Conservation (phyloP, 1,140 invertebrate species). For the Euura lappo region DNA sequence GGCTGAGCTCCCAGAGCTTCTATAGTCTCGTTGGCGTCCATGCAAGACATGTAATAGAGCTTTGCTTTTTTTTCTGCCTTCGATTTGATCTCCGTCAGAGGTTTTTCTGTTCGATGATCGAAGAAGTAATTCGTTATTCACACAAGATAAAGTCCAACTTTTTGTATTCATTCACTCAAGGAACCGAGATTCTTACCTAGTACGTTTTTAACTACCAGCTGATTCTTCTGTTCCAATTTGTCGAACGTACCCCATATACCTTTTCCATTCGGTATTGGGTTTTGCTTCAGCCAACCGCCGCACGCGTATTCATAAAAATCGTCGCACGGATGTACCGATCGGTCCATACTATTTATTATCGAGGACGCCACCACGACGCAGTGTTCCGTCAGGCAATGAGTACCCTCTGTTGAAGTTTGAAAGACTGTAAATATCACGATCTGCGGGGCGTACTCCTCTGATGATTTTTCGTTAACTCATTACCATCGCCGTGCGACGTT, state of each 20-base stretch:
- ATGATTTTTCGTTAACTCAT: not conserved
- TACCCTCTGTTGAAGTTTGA: conserved; percentile 35
- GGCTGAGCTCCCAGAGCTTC: conserved; percentile 83
- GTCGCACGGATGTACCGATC: conserved; percentile 82
- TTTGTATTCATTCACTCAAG: conserved; percentile 5
- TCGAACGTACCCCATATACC: conserved; percentile 96
- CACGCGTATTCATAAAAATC: conserved; percentile 96
- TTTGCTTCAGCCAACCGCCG: conserved; percentile 89
- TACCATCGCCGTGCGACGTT: conserved; percentile 51
- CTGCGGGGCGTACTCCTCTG: conserved; percentile 8
- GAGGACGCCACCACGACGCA: conserved; percentile 87
- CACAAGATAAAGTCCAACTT: conserved; percentile 31
- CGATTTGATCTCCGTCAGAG: conserved; percentile 68
- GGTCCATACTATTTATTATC: conserved; percentile 85
- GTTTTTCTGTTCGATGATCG: conserved; percentile 60
- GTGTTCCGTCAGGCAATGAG: conserved; percentile 77
- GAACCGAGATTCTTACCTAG: conserved; percentile 67
- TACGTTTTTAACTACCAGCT: conserved; percentile 89
- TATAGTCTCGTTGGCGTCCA: conserved; percentile 91
- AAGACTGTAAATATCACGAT: conserved; percentile 12
- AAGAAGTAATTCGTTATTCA: conserved; percentile 36
- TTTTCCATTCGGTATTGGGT: conserved; percentile 91
- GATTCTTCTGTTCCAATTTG: conserved; percentile 91
- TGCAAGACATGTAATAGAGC: conserved; percentile 90
- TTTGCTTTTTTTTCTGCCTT: conserved; percentile 89